Conservation (phyloP, 2,888 invertebrate genomes). For the Leptopilina myrica region DNA sequence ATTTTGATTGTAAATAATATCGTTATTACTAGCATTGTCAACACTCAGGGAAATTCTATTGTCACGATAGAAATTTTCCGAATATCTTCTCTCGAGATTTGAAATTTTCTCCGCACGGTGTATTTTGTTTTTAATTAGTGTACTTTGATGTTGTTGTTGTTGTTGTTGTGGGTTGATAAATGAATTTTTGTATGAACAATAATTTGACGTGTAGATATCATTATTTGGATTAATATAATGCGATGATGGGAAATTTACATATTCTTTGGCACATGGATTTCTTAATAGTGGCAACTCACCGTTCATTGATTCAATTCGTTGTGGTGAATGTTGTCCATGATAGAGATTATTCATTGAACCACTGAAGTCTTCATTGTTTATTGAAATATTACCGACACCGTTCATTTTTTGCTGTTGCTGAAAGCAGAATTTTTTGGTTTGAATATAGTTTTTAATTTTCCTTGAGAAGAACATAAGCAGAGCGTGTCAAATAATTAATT, state of each 20-base stretch:
- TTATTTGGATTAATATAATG: slow-evolving; percentile 60
- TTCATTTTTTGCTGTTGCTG: slow-evolving; percentile 25
- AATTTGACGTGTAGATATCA: slow-evolving; percentile 63
- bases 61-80: no score
- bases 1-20: no score
- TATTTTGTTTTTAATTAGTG: no score
- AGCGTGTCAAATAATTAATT: no score
- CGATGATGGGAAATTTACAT: slow-evolving; percentile 64
- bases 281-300: slow-evolving; percentile 73
- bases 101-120: no score
- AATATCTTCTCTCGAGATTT: no score
- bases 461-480: no score
- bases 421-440: slow-evolving; percentile 12
- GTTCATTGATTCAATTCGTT: slow-evolving; percentile 72
- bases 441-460: no score
- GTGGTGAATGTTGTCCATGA: slow-evolving; percentile 66
- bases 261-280: slow-evolving; percentile 65
- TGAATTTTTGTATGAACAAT: slow-evolving; percentile 53
- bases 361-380: slow-evolving; percentile 67
- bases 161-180: slow-evolving; percentile 51
- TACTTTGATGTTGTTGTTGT: neutral
- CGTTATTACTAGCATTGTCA: no score
- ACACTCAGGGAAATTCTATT: no score
- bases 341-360: slow-evolving; percentile 73
- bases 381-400: slow-evolving; percentile 54